phyloP scores from a whole-genome alignment of 2,113 vertebrate genomes.

The Phycodurus eques region DNA sequence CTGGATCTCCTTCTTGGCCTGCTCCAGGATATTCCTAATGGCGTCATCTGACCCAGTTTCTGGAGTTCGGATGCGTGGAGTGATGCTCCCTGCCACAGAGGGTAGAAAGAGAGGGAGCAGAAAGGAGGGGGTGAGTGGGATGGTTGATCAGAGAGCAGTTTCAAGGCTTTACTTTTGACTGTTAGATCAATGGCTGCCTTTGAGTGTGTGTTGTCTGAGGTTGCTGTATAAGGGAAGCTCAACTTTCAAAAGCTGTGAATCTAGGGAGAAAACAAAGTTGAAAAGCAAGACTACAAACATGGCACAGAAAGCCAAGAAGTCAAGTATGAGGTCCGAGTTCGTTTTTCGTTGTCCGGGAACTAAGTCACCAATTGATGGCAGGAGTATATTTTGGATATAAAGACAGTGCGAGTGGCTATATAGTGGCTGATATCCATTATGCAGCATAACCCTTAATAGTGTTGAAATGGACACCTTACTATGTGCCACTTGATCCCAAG shows the following conservation, averaged over 20 bases:
- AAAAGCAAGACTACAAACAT: constrained; percentile 75
- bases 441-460: neutral
- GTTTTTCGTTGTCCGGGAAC: constrained; percentile 29
- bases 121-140: constrained; percentile 63
- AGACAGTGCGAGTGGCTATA: neutral
- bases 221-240: constrained; percentile 72
- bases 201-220: constrained; percentile 74
- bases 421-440: neutral
- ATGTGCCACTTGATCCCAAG: too few relatives aligned
- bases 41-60: constrained; percentile 97
- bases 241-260: constrained; percentile 74
- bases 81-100: constrained; percentile 92
- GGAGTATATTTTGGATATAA: neutral
- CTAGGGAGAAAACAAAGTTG: constrained; percentile 77
- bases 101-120: constrained; percentile 47
- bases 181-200: constrained; percentile 78
- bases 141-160: constrained; percentile 76
- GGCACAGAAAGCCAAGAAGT: constrained; percentile 56
- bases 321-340: constrained; percentile 57
- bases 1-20: constrained; percentile 99
- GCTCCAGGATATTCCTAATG: constrained; percentile 98
- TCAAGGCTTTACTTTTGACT: constrained; percentile 76
- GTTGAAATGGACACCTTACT: too few relatives aligned
- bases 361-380: constrained; percentile 12
- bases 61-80: constrained; percentile 94